Percentiles rank a stretch among this genome's conserved stretches.
Conservation (phyloP, 2,888 invertebrate genomes). For the Ceriagrion tenellum region DNA sequence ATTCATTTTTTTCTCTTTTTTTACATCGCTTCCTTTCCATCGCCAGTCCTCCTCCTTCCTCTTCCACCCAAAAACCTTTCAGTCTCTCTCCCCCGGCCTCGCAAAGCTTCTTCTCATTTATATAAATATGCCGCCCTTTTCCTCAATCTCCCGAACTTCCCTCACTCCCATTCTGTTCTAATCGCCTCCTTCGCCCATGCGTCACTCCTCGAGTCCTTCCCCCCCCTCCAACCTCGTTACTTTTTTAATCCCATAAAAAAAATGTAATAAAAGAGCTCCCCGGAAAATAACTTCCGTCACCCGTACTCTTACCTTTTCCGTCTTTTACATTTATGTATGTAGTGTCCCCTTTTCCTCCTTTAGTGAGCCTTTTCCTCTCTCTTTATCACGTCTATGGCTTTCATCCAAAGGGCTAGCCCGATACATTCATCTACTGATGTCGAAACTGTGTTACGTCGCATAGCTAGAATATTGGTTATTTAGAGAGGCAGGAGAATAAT, state of each 20-base stretch:
- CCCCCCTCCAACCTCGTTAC: background rate
- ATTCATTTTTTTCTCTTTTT: conserved; percentile 70
- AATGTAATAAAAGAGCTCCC: background rate
- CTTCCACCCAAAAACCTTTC: conserved; percentile 72
- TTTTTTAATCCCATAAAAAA: conserved; percentile 21
- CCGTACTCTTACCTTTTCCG: background rate
- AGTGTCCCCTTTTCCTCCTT: background rate
- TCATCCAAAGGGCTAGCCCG: too few relatives aligned
- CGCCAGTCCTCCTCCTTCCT: conserved; percentile 71
- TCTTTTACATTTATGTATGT: background rate
- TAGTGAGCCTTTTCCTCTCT: conserved; percentile 74
- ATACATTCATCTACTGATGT: too few relatives aligned
- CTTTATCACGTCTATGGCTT: conserved; percentile 69
- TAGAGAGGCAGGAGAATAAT: too few relatives aligned
- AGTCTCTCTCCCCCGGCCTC: conserved; percentile 68
- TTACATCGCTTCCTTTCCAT: conserved; percentile 71
- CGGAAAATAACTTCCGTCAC: conserved; percentile 14
- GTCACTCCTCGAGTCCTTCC: background rate
- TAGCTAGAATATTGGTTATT: too few relatives aligned
- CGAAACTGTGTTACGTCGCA: too few relatives aligned
- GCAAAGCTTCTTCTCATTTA: conserved; percentile 70
- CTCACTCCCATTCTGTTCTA: background rate
- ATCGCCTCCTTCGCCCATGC: background rate
- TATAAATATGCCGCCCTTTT: conserved; percentile 72
- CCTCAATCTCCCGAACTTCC: conserved; percentile 69